phyloP scores from a whole-genome alignment of 1,140 invertebrate species.

The Cyphomyrmex costatus region DNA sequence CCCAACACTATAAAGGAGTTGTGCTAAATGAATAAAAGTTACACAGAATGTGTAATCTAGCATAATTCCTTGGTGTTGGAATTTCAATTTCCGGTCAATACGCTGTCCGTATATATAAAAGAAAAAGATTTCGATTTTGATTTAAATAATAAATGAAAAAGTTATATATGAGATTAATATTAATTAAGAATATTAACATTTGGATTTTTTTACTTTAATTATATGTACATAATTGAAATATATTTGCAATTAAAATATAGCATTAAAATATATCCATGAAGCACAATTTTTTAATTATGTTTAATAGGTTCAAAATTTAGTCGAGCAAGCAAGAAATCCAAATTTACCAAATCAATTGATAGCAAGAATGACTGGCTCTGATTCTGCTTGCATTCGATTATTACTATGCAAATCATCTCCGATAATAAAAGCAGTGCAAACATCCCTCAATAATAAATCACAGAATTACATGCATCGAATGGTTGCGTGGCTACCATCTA shows the following conservation, averaged over 20 bases:
- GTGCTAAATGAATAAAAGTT: too few relatives aligned
- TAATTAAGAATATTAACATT: neutral
- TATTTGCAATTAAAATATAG: too few relatives aligned
- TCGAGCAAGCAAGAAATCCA: constrained; percentile 88
- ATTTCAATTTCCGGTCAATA: too few relatives aligned
- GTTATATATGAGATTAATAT: neutral
- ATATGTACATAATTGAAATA: neutral
- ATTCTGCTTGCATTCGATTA: constrained; percentile 90
- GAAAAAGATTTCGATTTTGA: neutral
- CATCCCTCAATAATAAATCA: constrained; percentile 85
- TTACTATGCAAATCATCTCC: constrained; percentile 93
- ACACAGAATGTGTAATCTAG: too few relatives aligned
- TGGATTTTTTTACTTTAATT: neutral
- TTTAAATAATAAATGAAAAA: constrained; percentile 22
- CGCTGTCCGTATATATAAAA: too few relatives aligned
- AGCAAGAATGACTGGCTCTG: constrained; percentile 87
- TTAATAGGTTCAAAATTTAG: constrained; percentile 86
- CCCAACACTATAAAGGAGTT: too few relatives aligned
- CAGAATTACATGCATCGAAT: constrained; percentile 75
- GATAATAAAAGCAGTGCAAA: constrained; percentile 92
- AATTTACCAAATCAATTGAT: constrained; percentile 90
- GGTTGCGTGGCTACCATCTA: constrained; percentile 88
- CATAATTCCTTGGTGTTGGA: too few relatives aligned
- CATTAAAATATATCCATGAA: constrained; percentile 3
- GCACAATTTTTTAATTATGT: constrained; percentile 10